Percentiles rank a stretch among this genome's conserved stretches.
Conservation (phyloP, 2,113 vertebrate species). For the Tetrao urogallus region DNA sequence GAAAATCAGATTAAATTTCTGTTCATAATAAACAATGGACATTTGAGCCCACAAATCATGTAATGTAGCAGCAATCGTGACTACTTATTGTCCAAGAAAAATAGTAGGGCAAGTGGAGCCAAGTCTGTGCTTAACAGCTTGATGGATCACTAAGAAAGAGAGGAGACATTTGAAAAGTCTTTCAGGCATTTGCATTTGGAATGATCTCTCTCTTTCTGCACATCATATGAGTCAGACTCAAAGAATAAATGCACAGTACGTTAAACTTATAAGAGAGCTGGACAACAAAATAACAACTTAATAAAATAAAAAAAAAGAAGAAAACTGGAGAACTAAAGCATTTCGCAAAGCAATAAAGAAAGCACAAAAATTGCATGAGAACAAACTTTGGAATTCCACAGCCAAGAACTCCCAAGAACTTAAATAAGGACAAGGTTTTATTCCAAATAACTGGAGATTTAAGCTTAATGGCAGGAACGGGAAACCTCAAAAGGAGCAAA, state of each 20-base stretch:
- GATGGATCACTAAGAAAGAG: background rate
- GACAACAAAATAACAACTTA: background rate
- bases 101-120: background rate
- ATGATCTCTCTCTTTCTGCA: background rate
- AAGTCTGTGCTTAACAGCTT: background rate
- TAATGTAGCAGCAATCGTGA: background rate
- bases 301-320: background rate
- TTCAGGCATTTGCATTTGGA: background rate
- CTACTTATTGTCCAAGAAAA: background rate
- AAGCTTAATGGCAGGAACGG: background rate
- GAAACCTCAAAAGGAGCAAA: background rate
- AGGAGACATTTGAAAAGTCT: background rate
- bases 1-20: background rate
- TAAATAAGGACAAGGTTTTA: background rate
- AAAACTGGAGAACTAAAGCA: background rate
- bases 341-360: background rate
- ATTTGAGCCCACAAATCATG: background rate
- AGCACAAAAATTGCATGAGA: background rate
- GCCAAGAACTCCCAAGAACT: background rate
- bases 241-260: background rate
- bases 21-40: background rate
- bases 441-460: background rate
- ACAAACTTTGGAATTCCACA: background rate
- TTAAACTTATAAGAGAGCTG: background rate
- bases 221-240: background rate